Conservation (phyloP, 2,888 invertebrate genomes). For the Orchesella flavescens region DNA sequence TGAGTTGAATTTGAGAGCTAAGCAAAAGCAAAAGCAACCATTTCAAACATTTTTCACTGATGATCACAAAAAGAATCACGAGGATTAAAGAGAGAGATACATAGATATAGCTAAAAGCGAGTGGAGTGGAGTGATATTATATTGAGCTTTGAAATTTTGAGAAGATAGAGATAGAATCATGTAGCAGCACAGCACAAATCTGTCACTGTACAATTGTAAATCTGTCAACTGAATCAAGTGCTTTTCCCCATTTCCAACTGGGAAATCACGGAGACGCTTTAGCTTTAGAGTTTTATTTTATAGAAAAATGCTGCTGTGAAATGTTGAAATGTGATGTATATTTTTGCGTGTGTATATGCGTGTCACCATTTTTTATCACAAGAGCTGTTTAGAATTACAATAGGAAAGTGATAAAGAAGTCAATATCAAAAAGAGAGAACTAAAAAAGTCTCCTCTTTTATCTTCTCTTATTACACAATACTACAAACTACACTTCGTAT, state of each 20-base stretch:
- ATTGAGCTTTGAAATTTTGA: too few species aligned
- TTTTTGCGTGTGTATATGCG: slow-evolving; percentile 15
- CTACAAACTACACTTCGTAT: too few species aligned
- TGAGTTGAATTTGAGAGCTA: neutral
- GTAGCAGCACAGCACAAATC: slow-evolving; percentile 62
- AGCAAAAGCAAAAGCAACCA: neutral
- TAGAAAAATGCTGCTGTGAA: too few species aligned
- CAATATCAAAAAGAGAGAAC: slow-evolving; percentile 22
- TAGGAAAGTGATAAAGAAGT: slow-evolving; percentile 40
- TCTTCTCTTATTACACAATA: slow-evolving; percentile 1
- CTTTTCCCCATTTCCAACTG: slow-evolving; percentile 20
- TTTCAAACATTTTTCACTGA: slow-evolving; percentile 16
- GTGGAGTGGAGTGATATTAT: too few species aligned
- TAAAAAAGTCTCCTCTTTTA: too few species aligned
- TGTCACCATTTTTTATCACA: neutral
- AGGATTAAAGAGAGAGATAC: neutral
- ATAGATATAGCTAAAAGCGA: too few species aligned
- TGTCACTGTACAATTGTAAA: slow-evolving; percentile 54
- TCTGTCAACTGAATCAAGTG: slow-evolving; percentile 60
- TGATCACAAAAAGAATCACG: slow-evolving; percentile 3
- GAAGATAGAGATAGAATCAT: slow-evolving; percentile 37
- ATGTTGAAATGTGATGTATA: too few species aligned
- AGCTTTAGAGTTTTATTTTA: too few species aligned
- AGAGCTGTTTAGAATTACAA: slow-evolving; percentile 30
- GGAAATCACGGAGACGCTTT: neutral